Conservation (phyloP, 2,113 vertebrate species). For the Hippolais icterina region DNA sequence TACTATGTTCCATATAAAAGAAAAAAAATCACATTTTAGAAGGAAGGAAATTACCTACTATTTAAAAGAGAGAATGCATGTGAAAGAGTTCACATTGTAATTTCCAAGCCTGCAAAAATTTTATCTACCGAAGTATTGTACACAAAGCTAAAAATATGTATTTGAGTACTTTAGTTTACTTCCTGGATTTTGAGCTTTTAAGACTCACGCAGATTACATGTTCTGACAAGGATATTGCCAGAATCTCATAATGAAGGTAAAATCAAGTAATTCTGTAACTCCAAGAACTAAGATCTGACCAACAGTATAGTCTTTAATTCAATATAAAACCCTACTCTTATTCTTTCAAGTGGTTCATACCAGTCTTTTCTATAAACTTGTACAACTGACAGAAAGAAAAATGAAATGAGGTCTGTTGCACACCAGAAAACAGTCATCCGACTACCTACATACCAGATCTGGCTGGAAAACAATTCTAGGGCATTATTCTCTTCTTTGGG, state of each 20-base stretch:
- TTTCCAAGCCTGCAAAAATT: background rate
- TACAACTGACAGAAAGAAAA: background rate
- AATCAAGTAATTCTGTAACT: background rate
- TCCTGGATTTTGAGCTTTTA: background rate
- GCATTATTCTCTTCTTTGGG: fast-evolving
- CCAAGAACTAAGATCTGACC: background rate
- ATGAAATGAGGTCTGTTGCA: background rate
- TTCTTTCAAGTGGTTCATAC: background rate
- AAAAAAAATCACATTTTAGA: background rate
- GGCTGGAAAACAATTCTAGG: background rate
- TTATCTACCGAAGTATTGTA: background rate
- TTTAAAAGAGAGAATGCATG: background rate
- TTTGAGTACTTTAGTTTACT: background rate
- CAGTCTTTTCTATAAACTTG: background rate
- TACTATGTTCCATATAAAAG: background rate
- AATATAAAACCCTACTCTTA: background rate
- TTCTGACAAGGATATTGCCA: background rate
- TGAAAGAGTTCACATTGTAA: background rate
- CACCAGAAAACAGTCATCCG: background rate
- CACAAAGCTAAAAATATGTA: background rate
- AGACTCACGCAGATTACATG: background rate
- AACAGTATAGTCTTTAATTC: background rate
- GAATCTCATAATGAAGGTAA: background rate
- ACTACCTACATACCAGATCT: background rate
- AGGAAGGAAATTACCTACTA: background rate